phyloP scores from a whole-genome alignment of 2,113 vertebrate genomes.

The Limanda limanda region DNA sequence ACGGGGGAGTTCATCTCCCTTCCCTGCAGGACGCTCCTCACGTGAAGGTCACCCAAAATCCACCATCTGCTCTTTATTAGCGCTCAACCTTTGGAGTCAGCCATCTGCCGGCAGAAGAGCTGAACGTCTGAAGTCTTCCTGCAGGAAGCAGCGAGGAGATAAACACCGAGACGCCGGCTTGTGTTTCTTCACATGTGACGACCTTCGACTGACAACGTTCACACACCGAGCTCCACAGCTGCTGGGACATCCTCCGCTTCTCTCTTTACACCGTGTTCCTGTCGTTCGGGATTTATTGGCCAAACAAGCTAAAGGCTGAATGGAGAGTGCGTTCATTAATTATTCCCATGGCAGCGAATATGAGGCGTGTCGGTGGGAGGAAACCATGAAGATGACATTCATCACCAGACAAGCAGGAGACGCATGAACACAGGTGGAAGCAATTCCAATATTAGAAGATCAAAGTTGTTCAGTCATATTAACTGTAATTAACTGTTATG shows the following conservation, averaged over 20 bases:
- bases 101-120: slow-evolving; percentile 31
- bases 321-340: not conserved
- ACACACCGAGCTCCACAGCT: slow-evolving; percentile 18
- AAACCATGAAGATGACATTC: not conserved
- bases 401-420: not conserved
- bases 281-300: slow-evolving; percentile 17
- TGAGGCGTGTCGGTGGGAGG: not conserved
- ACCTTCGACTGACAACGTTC: slow-evolving; percentile 22
- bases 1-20: slow-evolving; percentile 35
- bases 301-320: not conserved
- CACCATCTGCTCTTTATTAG: slow-evolving; percentile 56
- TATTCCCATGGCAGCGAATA: not conserved
- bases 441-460: not conserved
- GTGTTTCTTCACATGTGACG: slow-evolving; percentile 10
- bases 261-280: slow-evolving; percentile 9
- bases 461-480: not conserved
- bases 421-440: not conserved
- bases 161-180: slow-evolving; percentile 1
- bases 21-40: slow-evolving; percentile 42
- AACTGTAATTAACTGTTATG: not conserved
- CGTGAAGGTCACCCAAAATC: slow-evolving; percentile 56
- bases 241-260: slow-evolving; percentile 9
- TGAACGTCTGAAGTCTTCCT: slow-evolving; percentile 1
- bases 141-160: not conserved
- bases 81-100: slow-evolving; percentile 47